Base-by-base conservation (phyloP, 2,888 invertebrate species). In the Linnaemya vulpina region DNA sequence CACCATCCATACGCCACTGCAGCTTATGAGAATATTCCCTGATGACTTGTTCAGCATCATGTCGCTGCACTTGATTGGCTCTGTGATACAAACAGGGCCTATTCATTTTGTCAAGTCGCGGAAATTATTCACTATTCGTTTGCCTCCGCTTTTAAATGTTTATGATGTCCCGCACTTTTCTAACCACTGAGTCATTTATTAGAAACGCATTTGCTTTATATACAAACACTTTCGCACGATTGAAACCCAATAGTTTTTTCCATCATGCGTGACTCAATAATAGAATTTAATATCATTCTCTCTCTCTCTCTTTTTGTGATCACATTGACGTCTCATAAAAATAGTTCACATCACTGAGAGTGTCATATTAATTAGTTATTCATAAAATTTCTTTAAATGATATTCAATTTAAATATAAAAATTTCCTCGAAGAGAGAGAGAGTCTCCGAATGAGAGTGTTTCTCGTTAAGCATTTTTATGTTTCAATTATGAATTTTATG, bases 71-170 rank as follows among this genome's bases (percentile, higher is more conserved):
- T 68, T 93, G 93, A 90, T 96, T 96, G 83, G 95, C 94, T 86
- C 94, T 94, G 58, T 94, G 93, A 90, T 97, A 97, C 17, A 96
- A 90, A 86, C 94, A 93, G 0, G 96, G 95, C 89, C 94, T 93
- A 89, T 95, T 93, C 94, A 95, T 95, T 90, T 73, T 53, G 13
- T 30, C 25, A n/a, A 46, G 4, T 15, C 5, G n/a, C 4, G 5
- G 7, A 55, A 13, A 13, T 25, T 20, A 15, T 22, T 5, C 40
- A 4, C 8, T 2, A 58, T 20, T 62, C 22, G 38, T 13, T 49
- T n/a, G 10, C 1, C 1, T 13, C 10, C 15, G 20, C 1, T 43
- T 25, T 43, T 20, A 1, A 17, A 35, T 43, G 30, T 4, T 25
- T 73, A 17, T 17, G 5, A 15, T 22, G 43, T 20, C 30, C 9